A percentile compares a stretch with the other conserved stretches of the same genome.
Evolutionary conservation across 1,140 invertebrate species (phyloP).

Genomic region (Gryon sp.): DNA sequence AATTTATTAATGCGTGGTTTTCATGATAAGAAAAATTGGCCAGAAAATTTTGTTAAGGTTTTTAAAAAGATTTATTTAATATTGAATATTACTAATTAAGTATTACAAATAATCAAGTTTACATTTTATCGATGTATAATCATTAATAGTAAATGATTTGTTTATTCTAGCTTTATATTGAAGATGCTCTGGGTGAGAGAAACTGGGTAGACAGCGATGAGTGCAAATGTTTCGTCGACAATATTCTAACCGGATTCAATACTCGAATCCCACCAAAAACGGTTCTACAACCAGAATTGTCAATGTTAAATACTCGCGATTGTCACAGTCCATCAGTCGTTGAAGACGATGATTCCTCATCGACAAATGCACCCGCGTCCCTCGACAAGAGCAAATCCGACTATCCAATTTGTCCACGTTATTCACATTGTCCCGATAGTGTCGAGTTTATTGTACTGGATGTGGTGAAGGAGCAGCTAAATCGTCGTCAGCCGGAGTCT

Average conservation of each 20-base stretch:
- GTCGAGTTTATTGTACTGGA: conserved; percentile 92
- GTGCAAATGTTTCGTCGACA: conserved; percentile 95
- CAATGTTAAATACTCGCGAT: conserved; percentile 77
- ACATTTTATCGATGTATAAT: not conserved
- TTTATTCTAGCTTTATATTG: conserved; percentile 89
- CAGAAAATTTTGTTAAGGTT: conserved; percentile 88
- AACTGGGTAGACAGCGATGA: conserved; percentile 96
- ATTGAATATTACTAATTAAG: no score
- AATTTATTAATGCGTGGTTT: conserved; percentile 92
- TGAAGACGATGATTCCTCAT: conserved; percentile 81
- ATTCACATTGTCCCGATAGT: conserved; percentile 83
- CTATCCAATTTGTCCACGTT: conserved; percentile 81
- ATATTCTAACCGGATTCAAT: conserved; percentile 92
- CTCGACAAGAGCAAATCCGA: conserved; percentile 79
- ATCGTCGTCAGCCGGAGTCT: conserved; percentile 90
- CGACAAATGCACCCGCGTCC: conserved; percentile 67
- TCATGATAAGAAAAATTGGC: conserved; percentile 88
- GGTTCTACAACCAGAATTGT: conserved; percentile 82
- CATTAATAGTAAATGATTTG: no score
- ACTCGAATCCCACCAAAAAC: conserved; percentile 87
- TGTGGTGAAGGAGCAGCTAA: conserved; percentile 91
- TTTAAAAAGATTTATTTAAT: conserved; percentile 12
- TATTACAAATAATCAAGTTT: conserved; percentile 6
- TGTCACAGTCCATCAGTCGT: conserved; percentile 79
- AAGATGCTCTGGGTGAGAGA: conserved; percentile 95